phyloP scores from a whole-genome alignment of 2,888 invertebrate species.

The Callyntrura sp. region DNA sequence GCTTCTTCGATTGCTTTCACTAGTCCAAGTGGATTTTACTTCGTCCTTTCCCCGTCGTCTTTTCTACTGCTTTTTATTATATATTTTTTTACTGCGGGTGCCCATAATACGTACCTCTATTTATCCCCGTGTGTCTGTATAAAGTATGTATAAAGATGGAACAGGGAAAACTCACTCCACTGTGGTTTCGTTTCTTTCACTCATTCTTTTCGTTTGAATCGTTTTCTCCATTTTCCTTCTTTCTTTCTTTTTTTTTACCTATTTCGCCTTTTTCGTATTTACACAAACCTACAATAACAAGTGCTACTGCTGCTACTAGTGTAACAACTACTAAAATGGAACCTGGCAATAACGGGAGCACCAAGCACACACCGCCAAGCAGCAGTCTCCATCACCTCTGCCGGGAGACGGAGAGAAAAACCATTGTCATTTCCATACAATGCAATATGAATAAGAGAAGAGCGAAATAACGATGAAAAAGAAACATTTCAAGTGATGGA shows the following conservation, averaged over 20 bases:
- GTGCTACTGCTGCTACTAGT: no score
- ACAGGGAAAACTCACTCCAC: neutral
- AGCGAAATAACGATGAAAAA: constrained; percentile 44
- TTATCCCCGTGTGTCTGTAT: neutral
- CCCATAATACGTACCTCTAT: neutral
- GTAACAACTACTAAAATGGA: neutral
- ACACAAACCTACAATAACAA: neutral
- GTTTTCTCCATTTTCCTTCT: neutral
- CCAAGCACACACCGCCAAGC: constrained; percentile 40
- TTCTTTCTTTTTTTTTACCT: neutral
- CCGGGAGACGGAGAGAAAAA: constrained; percentile 37
- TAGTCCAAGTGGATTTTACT: constrained; percentile 58
- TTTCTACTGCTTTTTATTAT: constrained; percentile 9
- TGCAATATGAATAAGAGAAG: constrained; percentile 70
- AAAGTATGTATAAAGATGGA: neutral
- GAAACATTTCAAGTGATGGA: constrained; percentile 75
- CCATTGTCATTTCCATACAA: constrained; percentile 76
- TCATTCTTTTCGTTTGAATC: neutral
- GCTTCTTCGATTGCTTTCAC: constrained; percentile 73
- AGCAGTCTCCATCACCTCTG: neutral
- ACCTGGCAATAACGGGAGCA: constrained; percentile 43
- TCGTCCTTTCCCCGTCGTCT: constrained; percentile 35
- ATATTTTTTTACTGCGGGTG: neutral
- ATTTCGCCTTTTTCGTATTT: constrained; percentile 34
- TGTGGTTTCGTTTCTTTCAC: constrained; percentile 11